Evolutionary conservation across 2,113 vertebrate genomes (phyloP), one percentile per base, ranked within the genome.

Genomic region (Sciurus niger): DNA sequence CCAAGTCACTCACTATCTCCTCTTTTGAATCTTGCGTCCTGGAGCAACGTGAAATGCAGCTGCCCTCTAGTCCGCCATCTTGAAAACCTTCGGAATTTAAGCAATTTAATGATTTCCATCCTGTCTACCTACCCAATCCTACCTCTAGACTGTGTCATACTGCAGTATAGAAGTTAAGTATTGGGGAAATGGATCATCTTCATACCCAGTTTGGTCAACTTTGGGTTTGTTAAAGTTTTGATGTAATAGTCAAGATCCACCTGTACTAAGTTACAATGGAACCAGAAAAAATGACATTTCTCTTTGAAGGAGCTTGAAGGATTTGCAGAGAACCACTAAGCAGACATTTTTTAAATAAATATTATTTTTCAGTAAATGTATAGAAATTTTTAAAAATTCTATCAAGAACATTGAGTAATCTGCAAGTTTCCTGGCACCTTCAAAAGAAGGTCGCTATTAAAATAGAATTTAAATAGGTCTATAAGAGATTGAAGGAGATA

Each of bases 301-400:
- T 74, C 72, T 93, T 32, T 70, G 40, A 70, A 86, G 86, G 14
- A 67, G 11, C 67, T 20, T 16, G 34, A 32, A 72, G 25, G 40
- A 84, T 74, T 53, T 37, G 25, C 68, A 9, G 40, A 79, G 48
- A 84, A 55, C 8, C 13, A 51, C 37, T 53, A 76, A 40, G 68
- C 58, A 70, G 67, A 34, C 1, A 48, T 82, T 95, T 68, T 70
- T 28, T 92, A 94, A 94, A 74, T 9, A 70, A 82, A 94, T 43
- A 82, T 51, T 76, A 40, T 28, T 78, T 65, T 16, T 86, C 48
- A 88, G 67, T 60, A n/a, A n/a, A 34, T 5, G 34, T 48, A n/a
- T 34, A 20, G n/a, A 60, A 48, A 82, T n/a, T 14, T 76, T 32
- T 65, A 18, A 58, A 77, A 87, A 79, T 84, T 78, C 55, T 20